Evolutionary conservation across 2,888 invertebrate species (phyloP), one percentile per base, ranked within the genome.

Genomic region (Polydesmus complanatus): DNA sequence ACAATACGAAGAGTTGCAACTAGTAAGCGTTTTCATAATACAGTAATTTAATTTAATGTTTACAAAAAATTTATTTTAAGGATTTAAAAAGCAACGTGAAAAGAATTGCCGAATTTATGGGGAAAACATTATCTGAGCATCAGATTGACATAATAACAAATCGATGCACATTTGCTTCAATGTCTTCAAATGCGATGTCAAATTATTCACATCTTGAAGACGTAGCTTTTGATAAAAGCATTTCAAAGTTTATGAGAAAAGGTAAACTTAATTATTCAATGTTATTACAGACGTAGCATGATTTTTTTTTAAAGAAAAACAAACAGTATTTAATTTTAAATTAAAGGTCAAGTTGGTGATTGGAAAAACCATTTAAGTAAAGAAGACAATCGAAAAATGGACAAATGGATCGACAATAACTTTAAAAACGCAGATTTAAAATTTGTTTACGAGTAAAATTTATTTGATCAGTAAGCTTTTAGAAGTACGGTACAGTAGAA

Each of bases 1-100:
- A 26, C 27, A 51, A 1, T 63, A 58, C 25, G 63, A 63, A 58
- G 61, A 58, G 11, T 48, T 63, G 51, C 37, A 37, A 37, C 37
- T 5, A 5, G 37, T 37, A 37, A 37, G 37, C 14, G 14, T 8
- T 8, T 14, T 37, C 5, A 5, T n/a, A 37, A 5, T 37, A 37
- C 5, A 8, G 5, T 37, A 37, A 37, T 8, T 8, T 37, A 8
- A 5, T 37, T 8, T n/a, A n/a, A n/a, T n/a, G n/a, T n/a, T n/a
- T 8, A 37, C 37, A 37, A 5, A 37, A 8, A 14, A 37, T 37
- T 37, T 8, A 8, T 37, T 37, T 37, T 5, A n/a, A 60, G 60
- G 60, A 60, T 48, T 22, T 37, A 21, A 19, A n/a, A 14, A 23
- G 22, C 21, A 25, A 14, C 3, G 18, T 60, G 1, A 54, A 22